Base-by-base conservation (phyloP, 1,140 invertebrate species). In the Lucilia sericata region DNA sequence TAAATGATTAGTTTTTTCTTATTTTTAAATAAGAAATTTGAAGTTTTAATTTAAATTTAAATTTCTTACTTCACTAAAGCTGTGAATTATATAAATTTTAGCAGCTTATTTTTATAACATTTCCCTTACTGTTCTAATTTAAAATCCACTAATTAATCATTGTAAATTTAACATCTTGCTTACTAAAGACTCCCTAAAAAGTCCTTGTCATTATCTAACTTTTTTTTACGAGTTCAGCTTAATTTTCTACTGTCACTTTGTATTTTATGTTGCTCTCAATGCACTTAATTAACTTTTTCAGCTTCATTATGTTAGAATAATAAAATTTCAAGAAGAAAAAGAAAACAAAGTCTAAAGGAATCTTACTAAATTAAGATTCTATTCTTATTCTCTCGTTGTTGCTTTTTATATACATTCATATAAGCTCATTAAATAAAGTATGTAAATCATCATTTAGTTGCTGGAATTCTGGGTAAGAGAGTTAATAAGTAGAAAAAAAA, bases 391-490 rank as follows among this genome's bases (percentile, higher is more conserved):
- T 60, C 13, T 60, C 55, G 14, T 55, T 17, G 12, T 55, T 55
- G 2, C 55, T 14, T 60, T n/a, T 60, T 60, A 60, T 14, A 55
- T 55, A 60, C 55, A 60, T 7, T 60, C n/a, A 60, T 60, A n/a
- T 60, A 60, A 60, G 14, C 55, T n/a, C 55, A 60, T 60, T 60
- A 60, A n/a, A 60, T 17, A 60, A 17, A 60, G 14, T 17, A 17
- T n/a, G 55, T 60, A 60, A 60, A 60, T 60, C n/a, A 60, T 60
- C 55, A 60, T 60, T 60, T n/a, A 60, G 55, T 60, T 60, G 55
- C 0, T 17, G 12, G 51, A 30, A 30, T n/a, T 36, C 42, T 42
- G 42, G 42, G 42, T 42, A 42, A 8, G 42, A 42, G 42, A 42
- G 42, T 8, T 42, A 42, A 42, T 8, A 42, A 42, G 7, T 0